A percentile compares a stretch with the other conserved stretches of the same genome.
These are phyloP conservation scores for Temnothorax rugatulus DNA, from an alignment of 2,888 invertebrate genomes.

Conservation along the genomic window DNA sequence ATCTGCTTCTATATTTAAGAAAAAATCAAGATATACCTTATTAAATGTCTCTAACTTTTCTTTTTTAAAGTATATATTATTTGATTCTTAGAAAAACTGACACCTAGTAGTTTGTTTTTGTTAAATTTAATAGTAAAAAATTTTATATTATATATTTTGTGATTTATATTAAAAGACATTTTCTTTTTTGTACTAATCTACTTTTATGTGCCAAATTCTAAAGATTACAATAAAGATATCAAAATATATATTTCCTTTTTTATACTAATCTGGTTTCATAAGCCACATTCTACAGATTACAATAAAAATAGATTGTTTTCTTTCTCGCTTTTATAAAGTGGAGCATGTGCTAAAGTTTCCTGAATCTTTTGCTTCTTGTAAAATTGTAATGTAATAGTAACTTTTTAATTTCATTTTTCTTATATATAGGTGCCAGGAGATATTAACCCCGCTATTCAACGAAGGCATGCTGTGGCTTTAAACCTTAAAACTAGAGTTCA, in stretches of 20 bases:
- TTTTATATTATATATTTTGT: background rate
- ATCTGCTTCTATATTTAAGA: no score
- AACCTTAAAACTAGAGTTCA: constrained; percentile 20
- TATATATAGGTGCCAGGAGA: background rate
- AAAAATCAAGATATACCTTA: no score
- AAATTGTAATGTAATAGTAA: background rate
- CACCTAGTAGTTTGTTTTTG: background rate
- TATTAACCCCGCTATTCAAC: constrained; percentile 3
- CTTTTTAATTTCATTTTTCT: background rate
- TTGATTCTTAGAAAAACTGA: background rate
- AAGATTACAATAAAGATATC: background rate
- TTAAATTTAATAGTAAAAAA: background rate
- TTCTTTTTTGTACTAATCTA: background rate
- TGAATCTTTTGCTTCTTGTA: background rate
- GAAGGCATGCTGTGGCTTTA: background rate
- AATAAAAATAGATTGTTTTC: no score
- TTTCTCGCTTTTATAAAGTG: background rate
- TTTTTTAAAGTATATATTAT: no score
- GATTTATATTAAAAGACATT: background rate
- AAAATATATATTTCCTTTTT: no score
- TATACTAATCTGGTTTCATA: no score
- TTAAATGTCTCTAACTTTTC: no score
- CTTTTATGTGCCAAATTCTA: background rate
- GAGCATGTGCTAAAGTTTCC: background rate
- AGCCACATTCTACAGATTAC: no score